Conservation (phyloP, 2,888 invertebrate species). For the Theretra japonica region DNA sequence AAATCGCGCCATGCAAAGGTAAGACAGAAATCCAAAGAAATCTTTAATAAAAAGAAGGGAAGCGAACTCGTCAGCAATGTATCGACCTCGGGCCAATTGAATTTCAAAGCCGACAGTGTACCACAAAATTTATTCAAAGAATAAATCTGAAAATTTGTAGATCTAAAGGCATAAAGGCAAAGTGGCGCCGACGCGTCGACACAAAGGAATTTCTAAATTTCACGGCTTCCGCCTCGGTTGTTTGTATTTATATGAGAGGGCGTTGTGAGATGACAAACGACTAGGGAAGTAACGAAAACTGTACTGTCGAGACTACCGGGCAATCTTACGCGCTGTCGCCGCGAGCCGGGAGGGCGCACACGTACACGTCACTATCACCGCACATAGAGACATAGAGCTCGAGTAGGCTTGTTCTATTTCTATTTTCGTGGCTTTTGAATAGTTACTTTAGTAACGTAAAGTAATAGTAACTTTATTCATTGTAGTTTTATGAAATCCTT, state of each 20-base stretch:
- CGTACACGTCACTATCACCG: background rate
- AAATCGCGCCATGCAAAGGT: conserved; percentile 53
- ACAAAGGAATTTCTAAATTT: conserved; percentile 85
- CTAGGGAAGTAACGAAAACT: conserved; percentile 56
- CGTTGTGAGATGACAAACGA: conserved; percentile 80
- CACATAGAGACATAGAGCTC: background rate
- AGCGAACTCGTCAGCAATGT: conserved; percentile 79
- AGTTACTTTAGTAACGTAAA: background rate
- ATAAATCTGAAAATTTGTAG: conserved; percentile 85
- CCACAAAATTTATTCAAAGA: conserved; percentile 85
- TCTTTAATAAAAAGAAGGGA: conserved; percentile 67
- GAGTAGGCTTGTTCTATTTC: too few species aligned
- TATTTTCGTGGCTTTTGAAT: background rate
- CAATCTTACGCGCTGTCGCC: conserved; percentile 56
- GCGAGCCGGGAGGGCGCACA: conserved; percentile 33
- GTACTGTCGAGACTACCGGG: conserved; percentile 44
- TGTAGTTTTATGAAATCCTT: too few species aligned
- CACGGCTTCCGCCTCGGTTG: conserved; percentile 82
- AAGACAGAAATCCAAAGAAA: conserved; percentile 62
- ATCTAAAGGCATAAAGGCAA: conserved; percentile 81
- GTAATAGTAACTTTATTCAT: too few species aligned
- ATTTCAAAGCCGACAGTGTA: conserved; percentile 83
- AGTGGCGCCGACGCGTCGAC: conserved; percentile 79
- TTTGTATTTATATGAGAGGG: conserved; percentile 81
- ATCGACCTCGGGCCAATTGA: conserved; percentile 82